These are phyloP conservation scores for Ianthella basta DNA, from an alignment of 37 sponge, comb jelly and placozoan genomes.

Conservation along the genomic window DNA sequence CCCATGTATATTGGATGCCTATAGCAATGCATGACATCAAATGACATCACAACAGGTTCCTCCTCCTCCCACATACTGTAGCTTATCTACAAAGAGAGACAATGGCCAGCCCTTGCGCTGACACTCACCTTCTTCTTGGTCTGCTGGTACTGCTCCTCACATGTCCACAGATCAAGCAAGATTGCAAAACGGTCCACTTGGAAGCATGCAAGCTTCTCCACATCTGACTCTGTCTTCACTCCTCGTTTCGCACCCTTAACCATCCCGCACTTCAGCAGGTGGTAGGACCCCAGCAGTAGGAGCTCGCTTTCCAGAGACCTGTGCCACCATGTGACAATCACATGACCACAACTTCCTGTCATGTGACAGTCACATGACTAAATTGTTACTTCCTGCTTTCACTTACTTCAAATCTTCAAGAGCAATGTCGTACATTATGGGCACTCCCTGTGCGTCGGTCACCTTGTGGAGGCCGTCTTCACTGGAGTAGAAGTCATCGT, in stretches of 20 bases:
- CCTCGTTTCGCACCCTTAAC: not conserved
- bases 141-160: slow-evolving; percentile 63
- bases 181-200: slow-evolving; percentile 76
- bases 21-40: not conserved
- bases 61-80: not conserved
- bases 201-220: slow-evolving; percentile 24
- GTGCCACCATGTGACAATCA: not conserved
- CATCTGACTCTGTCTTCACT: not conserved
- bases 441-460: slow-evolving; percentile 54
- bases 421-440: slow-evolving; percentile 66
- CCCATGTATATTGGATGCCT: too few species aligned
- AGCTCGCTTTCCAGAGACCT: slow-evolving; percentile 62
- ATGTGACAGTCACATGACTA: too few species aligned
- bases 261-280: slow-evolving; percentile 35
- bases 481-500: slow-evolving; percentile 74
- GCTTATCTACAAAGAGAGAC: too few species aligned
- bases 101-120: too few species aligned
- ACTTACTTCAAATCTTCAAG: slow-evolving; percentile 45
- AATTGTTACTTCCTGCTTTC: too few species aligned
- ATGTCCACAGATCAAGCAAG: slow-evolving; percentile 79
- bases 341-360: not conserved
- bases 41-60: not conserved
- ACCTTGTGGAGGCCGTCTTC: slow-evolving; percentile 51
- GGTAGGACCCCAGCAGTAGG: slow-evolving; percentile 59
- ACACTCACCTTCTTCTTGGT: slow-evolving; percentile 71